Conservation (phyloP, 2,797 vertebrate genomes). For the Hemibagrus guttatus region DNA sequence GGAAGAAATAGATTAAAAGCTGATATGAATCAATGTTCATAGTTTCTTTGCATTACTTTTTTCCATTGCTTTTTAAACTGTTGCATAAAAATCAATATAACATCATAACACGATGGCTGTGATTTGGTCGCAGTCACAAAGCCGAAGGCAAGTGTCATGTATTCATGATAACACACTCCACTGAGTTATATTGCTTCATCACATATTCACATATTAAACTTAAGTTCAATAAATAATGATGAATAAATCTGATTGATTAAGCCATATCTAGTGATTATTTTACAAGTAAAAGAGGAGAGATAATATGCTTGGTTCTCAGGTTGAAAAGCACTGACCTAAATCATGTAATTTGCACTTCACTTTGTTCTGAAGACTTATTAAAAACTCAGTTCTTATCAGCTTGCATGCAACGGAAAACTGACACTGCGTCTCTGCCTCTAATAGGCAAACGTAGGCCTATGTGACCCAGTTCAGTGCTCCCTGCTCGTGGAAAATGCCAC, state of each 20-base stretch:
- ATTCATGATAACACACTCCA: background rate
- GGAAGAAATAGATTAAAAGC: background rate
- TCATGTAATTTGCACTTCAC: background rate
- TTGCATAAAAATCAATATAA: background rate
- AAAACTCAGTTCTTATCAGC: background rate
- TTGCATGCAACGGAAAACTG: constrained; percentile 6
- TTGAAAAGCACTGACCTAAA: constrained; percentile 6
- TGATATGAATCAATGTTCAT: background rate
- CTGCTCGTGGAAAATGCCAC: constrained; percentile 24
- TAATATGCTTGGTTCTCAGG: background rate
- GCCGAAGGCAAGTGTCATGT: background rate
- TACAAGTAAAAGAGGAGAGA: background rate
- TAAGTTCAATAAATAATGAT: background rate
- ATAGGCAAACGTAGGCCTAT: constrained; percentile 19
- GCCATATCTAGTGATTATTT: background rate
- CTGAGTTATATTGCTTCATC: background rate
- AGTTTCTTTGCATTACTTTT: background rate
- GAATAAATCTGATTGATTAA: background rate
- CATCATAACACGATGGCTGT: background rate
- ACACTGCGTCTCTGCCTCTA: constrained; percentile 15
- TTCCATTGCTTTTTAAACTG: background rate
- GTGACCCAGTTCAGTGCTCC: background rate
- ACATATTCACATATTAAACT: background rate
- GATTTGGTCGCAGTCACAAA: background rate
- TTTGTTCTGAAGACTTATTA: constrained; percentile 12